Percentiles rank a stretch among this genome's conserved stretches.
phyloP scores from a whole-genome alignment of 2,888 invertebrate species.

The Hydrotaea cyrtoneurina region DNA sequence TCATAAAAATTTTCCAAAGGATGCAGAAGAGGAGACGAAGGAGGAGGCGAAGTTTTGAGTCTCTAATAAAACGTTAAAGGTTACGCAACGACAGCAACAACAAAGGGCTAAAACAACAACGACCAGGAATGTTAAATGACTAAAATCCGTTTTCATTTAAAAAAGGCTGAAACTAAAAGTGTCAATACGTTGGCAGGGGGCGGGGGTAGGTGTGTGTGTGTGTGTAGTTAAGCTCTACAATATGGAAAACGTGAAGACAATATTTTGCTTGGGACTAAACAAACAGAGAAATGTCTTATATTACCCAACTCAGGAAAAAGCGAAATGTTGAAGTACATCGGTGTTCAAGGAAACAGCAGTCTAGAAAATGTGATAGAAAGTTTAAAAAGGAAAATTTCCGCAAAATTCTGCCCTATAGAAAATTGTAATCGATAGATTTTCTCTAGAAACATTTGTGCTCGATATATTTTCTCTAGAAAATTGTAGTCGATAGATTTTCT shows the following conservation, averaged over 20 bases:
- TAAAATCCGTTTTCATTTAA: not conserved
- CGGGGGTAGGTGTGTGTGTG: too few relatives aligned
- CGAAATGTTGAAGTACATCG: not conserved
- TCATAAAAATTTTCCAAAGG: not conserved
- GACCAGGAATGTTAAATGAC: not conserved
- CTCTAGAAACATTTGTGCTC: too few relatives aligned
- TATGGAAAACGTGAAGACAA: not conserved
- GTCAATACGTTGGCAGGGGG: not conserved
- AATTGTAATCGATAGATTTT: too few relatives aligned
- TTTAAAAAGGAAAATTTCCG: not conserved
- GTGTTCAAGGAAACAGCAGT: too few relatives aligned
- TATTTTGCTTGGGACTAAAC: not conserved
- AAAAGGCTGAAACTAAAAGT: slow-evolving; percentile 7
- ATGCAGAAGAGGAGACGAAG: not conserved
- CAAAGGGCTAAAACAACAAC: not conserved
- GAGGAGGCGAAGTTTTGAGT: not conserved
- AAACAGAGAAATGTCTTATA: not conserved
- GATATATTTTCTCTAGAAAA: too few relatives aligned
- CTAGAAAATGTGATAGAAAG: too few relatives aligned
- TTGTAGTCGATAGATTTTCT: too few relatives aligned
- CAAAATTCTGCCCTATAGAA: not conserved
- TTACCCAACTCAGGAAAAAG: not conserved
- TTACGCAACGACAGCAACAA: not conserved
- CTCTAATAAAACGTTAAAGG: not conserved
- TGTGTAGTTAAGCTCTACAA: not conserved